Base-by-base conservation (phyloP, 2,797 vertebrate genomes). In the Babyrousa celebensis region DNA sequence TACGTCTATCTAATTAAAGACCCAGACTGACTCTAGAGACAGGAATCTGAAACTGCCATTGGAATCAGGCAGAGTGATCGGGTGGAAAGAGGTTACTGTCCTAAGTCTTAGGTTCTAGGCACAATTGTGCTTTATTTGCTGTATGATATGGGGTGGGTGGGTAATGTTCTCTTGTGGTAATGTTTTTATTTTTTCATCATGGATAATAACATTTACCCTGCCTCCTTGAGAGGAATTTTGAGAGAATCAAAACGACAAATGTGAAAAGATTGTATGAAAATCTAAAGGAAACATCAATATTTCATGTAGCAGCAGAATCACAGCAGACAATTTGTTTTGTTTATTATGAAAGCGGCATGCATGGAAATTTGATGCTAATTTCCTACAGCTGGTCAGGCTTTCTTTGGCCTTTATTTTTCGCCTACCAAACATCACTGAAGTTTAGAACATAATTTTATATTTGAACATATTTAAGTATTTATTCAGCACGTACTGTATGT, bases 241-340 rank as follows among this genome's bases (percentile, higher is more conserved):
- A 36, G 27, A 62, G 21, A 93, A 74, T 89, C 68, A 85, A 78
- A 82, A 36, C 65, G 87, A 68, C 67, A 92, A n/a, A 65, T 23
- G 29, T 11, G 25, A 67, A 94, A 75, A 48, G 62, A 62, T 7
- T 65, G n/a, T 16, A 20, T 21, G 27, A 78, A 83, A 88, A 84
- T 6, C 48, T 71, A 58, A 54, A 67, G 1, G 3, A 63, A 89
- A 91, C 80, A 43, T 71, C 0, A 1, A 40, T 21, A 84, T 74
- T 54, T 85, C n/a, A 2, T 6, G 5, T 3, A 63, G 18, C 70
- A 58, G 18, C 40, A 92, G 71, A 95, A 89, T 62, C 29, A 60
- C 16, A 71, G 71, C 3, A 70, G 88, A 88, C 16, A 58, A 36
- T 27, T 85, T 62, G 16, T 68, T 95, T 48, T 92, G 52, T 87